Evolutionary conservation across 1,140 invertebrate species (phyloP).

Genomic region (Drosophila punjabiensis): DNA sequence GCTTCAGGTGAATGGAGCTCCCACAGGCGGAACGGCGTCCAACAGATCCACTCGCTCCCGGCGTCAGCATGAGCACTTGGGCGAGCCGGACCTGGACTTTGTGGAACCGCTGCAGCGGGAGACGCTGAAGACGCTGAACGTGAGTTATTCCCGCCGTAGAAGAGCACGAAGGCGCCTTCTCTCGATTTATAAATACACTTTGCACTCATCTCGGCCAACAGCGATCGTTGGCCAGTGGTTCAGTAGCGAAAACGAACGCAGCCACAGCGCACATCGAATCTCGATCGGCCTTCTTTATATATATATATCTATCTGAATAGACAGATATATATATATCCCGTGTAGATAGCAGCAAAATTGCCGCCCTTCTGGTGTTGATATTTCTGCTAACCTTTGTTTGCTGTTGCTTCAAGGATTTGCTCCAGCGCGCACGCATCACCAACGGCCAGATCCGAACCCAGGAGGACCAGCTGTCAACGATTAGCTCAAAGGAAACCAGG

Average conservation of each 20-base stretch:
- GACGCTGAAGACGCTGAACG: constrained; percentile 66
- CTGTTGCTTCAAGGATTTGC: constrained; percentile 67
- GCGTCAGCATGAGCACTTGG: constrained; percentile 60
- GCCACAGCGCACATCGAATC: constrained; percentile 36
- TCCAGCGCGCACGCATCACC: constrained; percentile 56
- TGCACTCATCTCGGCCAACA: constrained; percentile 56
- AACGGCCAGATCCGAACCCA: constrained; percentile 36
- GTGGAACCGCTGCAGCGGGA: constrained; percentile 60
- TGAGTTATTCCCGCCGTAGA: constrained; percentile 56
- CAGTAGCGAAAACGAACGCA: constrained; percentile 65
- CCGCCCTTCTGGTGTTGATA: constrained; percentile 41
- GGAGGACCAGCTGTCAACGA: constrained; percentile 29
- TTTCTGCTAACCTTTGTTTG: constrained; percentile 56
- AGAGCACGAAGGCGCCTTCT: constrained; percentile 16
- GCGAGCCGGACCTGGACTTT: constrained; percentile 64
- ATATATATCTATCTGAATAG: constrained; percentile 22
- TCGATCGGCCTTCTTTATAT: constrained; percentile 12
- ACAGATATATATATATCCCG: constrained; percentile 24
- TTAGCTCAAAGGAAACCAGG: constrained; percentile 24
- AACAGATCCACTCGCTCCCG: constrained; percentile 37
- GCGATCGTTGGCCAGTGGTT: too few relatives aligned
- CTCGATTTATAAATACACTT: constrained; percentile 75
- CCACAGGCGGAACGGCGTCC: constrained; percentile 27
- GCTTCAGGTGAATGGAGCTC: constrained; percentile 15
- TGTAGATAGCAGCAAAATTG: constrained; percentile 55